Conservation (phyloP, 2,888 invertebrate genomes). For the Nemoura dubitans region DNA sequence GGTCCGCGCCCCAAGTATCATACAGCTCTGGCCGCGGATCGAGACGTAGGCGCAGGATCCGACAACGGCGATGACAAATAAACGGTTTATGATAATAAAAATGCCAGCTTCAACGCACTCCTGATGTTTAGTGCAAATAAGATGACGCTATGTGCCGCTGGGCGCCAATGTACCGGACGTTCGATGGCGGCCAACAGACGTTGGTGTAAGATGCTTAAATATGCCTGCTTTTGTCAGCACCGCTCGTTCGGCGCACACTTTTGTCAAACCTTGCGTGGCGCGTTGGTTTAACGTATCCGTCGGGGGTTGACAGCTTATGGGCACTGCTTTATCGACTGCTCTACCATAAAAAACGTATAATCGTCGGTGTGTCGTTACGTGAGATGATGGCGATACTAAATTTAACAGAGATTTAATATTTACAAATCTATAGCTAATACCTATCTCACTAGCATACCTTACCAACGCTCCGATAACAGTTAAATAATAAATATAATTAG, state of each 20-base stretch:
- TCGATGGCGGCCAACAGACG: too few species aligned
- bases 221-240: neutral
- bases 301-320: neutral
- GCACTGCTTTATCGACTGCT: neutral
- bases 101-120: neutral
- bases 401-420: neutral
- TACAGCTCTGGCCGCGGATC: neutral
- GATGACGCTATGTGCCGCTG: neutral
- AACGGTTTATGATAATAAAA: slow-evolving; percentile 4
- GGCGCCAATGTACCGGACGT: too few species aligned
- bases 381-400: neutral
- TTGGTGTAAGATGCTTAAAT: neutral
- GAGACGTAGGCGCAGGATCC: neutral
- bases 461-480: neutral
- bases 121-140: neutral
- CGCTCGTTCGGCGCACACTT: neutral
- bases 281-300: neutral
- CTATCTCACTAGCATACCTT: too few species aligned
- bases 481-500: slow-evolving; percentile 2
- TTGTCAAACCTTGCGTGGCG: neutral
- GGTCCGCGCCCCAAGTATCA: neutral
- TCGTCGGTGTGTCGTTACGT: neutral
- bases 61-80: neutral
- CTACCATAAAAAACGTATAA: neutral
- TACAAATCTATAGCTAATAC: neutral